phyloP scores from a whole-genome alignment of 2,113 vertebrate genomes.

The Saimiri boliviensis region DNA sequence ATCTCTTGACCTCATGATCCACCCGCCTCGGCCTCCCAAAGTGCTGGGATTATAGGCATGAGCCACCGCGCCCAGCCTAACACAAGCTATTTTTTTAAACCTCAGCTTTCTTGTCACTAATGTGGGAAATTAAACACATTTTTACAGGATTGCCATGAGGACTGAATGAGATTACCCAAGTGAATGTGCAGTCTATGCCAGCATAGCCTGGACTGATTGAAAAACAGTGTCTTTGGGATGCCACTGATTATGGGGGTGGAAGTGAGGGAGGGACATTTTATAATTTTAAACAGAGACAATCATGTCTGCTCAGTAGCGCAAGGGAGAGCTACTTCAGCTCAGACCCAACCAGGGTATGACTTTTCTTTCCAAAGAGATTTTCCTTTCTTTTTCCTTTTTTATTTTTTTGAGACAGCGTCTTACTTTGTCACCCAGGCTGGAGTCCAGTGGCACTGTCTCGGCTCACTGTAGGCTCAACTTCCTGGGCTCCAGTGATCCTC shows the following conservation, averaged over 20 bases:
- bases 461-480: not conserved
- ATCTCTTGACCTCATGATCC: too few species aligned
- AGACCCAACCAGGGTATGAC: not conserved
- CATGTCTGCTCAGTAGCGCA: not conserved
- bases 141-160: not conserved
- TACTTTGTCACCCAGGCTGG: not conserved
- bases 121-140: not conserved
- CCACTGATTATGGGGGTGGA: not conserved
- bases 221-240: not conserved
- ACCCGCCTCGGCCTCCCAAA: too few species aligned
- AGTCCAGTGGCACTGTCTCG: not conserved
- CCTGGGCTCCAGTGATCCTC: not conserved
- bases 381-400: too few species aligned
- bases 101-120: not conserved
- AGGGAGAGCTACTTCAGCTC: not conserved
- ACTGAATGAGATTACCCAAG: not conserved
- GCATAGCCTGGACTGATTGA: not conserved
- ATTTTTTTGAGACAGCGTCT: not conserved
- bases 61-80: too few species aligned
- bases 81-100: not conserved
- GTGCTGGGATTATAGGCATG: too few species aligned
- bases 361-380: not conserved
- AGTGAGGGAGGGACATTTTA: not conserved
- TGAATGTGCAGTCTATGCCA: not conserved
- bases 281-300: conserved; percentile 21